Base-by-base conservation (phyloP, 30 jellyfish, hydroid and myxozoan genomes). In the Aurelia coerulea region DNA sequence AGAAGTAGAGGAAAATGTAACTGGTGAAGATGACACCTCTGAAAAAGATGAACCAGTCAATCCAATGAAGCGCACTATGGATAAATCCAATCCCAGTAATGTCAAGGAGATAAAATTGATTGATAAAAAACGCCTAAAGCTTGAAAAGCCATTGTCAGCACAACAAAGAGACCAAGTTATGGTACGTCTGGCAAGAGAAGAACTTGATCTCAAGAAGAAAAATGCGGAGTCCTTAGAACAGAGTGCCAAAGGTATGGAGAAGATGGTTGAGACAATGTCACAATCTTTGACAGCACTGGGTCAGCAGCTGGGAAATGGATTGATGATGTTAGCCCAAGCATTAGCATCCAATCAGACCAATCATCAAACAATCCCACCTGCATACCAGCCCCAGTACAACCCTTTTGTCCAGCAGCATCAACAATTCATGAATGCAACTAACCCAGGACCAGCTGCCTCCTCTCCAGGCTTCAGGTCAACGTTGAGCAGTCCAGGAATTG, bases 121-220 rank as follows among this genome's bases (percentile, higher is more conserved):
- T 41, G 88, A 83, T 8, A 73, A 83, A 17, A 83, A 83, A 70
- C 76, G 92, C 10, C n/a, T 34, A 51, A 69, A 69, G 58, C 35
- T 83, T 59, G 92, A 83, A 56, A 83, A 83, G 34, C 49, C 51
- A 3, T 51, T 83, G 60, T 83, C 88, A 17, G 86, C 92, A 33
- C 65, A 62, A 34, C 92, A 82, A 42, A 23, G 92, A 19, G 79
- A 68, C 52, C 53, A 56, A 37, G 54, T 83, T 65, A 67, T 52
- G 69, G 71, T 69, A 58, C 54, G 66, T 46, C 46, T 69, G 15
- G 92, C 88, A 50, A 83, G 42, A 59, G 79, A 83, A 32, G 88
- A 83, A 19, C 60, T 71, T 64, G 76, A 59, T 8, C 41, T 83
- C 15, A 83, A 83, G 65, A 63, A 72, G 60, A 83, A 49, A 15